These are phyloP conservation scores for Egretta garzetta DNA, from an alignment of 2,113 vertebrate genomes.

Conservation along the genomic window DNA sequence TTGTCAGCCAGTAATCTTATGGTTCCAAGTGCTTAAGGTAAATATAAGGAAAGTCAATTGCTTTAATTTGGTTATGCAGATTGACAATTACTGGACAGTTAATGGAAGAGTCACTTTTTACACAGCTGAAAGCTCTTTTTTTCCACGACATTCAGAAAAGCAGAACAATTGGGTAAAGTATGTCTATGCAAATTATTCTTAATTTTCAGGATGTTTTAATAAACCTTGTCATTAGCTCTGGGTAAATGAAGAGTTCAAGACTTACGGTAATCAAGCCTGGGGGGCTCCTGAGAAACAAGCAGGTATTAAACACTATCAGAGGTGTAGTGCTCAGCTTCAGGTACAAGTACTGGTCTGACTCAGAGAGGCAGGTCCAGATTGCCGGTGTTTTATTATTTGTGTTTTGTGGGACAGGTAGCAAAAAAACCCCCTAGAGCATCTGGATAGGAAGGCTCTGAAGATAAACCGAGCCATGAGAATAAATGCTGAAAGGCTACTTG, in stretches of 20 bases:
- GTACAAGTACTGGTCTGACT: background rate
- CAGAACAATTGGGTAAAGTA: constrained; percentile 19
- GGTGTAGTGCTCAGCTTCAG: background rate
- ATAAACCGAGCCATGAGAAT: background rate
- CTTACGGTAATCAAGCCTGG: background rate
- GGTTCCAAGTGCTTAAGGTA: constrained; percentile 41
- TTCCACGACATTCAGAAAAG: background rate
- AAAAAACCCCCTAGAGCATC: background rate
- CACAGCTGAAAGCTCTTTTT: constrained; percentile 23
- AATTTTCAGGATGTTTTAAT: constrained; percentile 55
- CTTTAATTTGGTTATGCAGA: constrained; percentile 31
- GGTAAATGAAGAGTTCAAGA: constrained; percentile 2
- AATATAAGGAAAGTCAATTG: constrained; percentile 3
- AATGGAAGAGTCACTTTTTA: background rate
- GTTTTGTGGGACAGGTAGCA: background rate
- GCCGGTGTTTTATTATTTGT: background rate
- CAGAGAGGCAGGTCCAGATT: background rate
- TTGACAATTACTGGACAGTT: constrained; percentile 6
- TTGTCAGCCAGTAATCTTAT: constrained; percentile 26
- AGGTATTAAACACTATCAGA: background rate
- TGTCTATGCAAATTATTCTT: constrained; percentile 13
- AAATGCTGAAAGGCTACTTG: background rate
- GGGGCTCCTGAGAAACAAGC: background rate
- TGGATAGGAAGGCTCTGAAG: background rate
- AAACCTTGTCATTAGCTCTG: constrained; percentile 32